Base-by-base conservation (phyloP, 2,113 vertebrate species). In the Paradoxurus hermaphroditus region DNA sequence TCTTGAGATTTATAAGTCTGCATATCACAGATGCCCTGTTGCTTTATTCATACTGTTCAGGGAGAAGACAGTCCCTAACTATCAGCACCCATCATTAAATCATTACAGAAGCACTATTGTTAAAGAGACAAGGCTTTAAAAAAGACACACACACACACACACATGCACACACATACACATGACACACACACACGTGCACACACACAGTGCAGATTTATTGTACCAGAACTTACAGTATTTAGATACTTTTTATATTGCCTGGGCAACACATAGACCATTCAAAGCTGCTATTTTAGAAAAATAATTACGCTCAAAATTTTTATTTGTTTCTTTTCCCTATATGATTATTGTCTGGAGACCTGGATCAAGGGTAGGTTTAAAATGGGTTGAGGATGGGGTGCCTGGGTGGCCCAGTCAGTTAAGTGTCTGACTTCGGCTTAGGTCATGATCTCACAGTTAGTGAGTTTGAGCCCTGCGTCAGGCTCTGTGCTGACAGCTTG, bases 1-100 rank as follows among this genome's bases (percentile, higher is more conserved):
- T 97, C 98, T 75, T 94, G 98, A 99, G 98, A 97, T 98, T 98
- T 98, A 98, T 97, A 93, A 95, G 83, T 96, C 91, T 0, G 34
- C 97, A 73, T 98, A 98, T 98, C 98, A 98, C 94, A 98, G 97
- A 97, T 97, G 96, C 95, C 92, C 97, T 98, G 67, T 97, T 98
- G 90, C 98, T 98, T 98, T 98, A 98, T 98, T 98, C 97, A 97
- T 97, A 97, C 86, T 82, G 73, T 89, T 98, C 97, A 96, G 97
- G 95, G 97, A 98, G 89, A 98, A 98, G 95, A 91, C 92, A 97
- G 94, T 75, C 84, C 96, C 94, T 98, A 98, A 97, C 97, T 92
- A 98, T 98, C 97, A 98, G 96, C 96, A 97, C 59, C 97, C 90
- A 97, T 98, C 96, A 97, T 97, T 98, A 98, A 98, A 98, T 98